Evolutionary conservation across 2,888 invertebrate genomes (phyloP).

Genomic region (Listrodromus nycthemerus): DNA sequence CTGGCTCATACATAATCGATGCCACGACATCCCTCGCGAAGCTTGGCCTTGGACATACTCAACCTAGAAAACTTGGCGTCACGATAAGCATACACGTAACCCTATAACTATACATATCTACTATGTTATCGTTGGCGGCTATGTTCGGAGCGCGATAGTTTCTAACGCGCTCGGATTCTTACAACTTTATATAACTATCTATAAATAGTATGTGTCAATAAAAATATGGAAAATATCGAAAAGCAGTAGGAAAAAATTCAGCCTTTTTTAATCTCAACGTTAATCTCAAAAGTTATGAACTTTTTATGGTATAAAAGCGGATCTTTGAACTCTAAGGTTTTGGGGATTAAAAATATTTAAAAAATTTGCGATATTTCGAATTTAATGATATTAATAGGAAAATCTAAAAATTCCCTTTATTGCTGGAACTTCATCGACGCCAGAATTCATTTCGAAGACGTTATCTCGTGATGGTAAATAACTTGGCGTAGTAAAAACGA

Average conservation of each 20-base stretch:
- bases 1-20: constrained; percentile 80
- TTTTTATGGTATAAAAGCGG: too few relatives aligned
- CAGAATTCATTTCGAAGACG: neutral
- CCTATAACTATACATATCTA: neutral
- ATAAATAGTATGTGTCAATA: constrained; percentile 32
- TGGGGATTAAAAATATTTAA: too few relatives aligned
- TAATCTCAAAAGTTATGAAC: neutral
- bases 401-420: neutral
- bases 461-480: neutral
- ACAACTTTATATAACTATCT: constrained; percentile 26
- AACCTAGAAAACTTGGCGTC: constrained; percentile 70
- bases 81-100: constrained; percentile 49
- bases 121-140: constrained; percentile 19
- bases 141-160: constrained; percentile 36
- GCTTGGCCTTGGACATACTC: constrained; percentile 71
- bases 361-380: neutral
- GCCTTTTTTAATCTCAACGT: neutral
- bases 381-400: neutral
- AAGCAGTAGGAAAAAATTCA: neutral
- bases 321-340: too few relatives aligned
- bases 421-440: neutral
- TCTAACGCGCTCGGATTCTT: constrained; percentile 33
- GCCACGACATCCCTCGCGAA: constrained; percentile 73
- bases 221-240: constrained; percentile 14
- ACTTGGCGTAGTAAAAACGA: neutral